phyloP scores from a whole-genome alignment of 2,888 invertebrate species.

The Caenorhabditis sp. region DNA sequence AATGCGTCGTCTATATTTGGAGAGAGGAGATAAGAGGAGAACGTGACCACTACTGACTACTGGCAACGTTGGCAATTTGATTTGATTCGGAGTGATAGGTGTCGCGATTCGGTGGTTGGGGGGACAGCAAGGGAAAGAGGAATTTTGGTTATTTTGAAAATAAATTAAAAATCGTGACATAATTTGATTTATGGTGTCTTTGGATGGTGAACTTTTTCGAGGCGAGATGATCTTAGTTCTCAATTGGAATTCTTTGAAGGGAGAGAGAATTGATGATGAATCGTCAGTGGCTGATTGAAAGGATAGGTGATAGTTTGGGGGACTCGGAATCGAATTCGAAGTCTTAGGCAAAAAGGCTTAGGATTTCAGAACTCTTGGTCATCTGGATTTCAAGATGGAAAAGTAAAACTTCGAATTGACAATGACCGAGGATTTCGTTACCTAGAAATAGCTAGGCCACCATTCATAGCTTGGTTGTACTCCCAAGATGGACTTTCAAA shows the following conservation, averaged over 20 bases:
- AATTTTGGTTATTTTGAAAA: conserved; percentile 12
- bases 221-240: conserved; percentile 4
- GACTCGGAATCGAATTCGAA: too few relatives aligned
- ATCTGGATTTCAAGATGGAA: too few relatives aligned
- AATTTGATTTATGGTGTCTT: conserved; percentile 36
- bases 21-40: conserved; percentile 19
- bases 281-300: neutral
- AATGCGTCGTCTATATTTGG: conserved; percentile 25
- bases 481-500: too few relatives aligned
- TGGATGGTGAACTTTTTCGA: neutral
- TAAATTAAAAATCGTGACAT: conserved; percentile 16
- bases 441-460: too few relatives aligned
- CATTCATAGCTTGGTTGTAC: too few relatives aligned
- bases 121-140: neutral
- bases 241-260: neutral
- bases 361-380: too few relatives aligned
- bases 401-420: too few relatives aligned
- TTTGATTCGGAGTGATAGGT: conserved; percentile 40
- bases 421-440: too few relatives aligned
- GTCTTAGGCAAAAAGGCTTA: too few relatives aligned
- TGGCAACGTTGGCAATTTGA: conserved; percentile 32
- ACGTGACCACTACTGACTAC: too few relatives aligned
- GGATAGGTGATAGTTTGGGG: neutral
- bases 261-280: neutral
- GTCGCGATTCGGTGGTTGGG: neutral